Base-by-base conservation (phyloP, 2,888 invertebrate species). In the Oegoconia quadripuncta region DNA sequence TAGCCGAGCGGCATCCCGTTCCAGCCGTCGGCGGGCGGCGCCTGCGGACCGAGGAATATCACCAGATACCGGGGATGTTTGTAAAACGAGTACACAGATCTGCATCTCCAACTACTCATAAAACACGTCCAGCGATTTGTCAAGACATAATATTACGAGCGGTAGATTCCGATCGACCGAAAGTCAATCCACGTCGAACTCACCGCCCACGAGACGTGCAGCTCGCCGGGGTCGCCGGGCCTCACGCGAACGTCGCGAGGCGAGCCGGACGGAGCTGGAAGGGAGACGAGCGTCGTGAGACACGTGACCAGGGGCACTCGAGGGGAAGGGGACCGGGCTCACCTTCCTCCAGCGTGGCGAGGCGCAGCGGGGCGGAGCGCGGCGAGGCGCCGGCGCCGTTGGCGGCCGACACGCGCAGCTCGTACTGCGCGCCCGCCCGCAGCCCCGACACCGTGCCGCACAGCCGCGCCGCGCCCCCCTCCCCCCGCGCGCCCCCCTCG, bases 1-100 rank as follows among this genome's bases (percentile, higher is more conserved):
- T 93, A 94, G 0, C 94, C 94, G 28, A 92, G 81, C 36, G 94
- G 87, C 56, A 92, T 91, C 0, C 94, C 94, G 63, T 94, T 93
- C 90, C 92, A 92, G 23, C 89, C 88, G 33, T 91, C 90, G 25
- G 89, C 80, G 0, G 89, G 82, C 13, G 94, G 94, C 8, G 92
- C 89, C 89, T 92, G 58, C 1, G 37, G 27, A n/a, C 11, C 17
- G 16, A 32, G 35, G 3, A 18, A 12, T 12, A n/a, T 20, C 8
- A 20, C 5, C 20, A 8, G 4, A 8, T 32, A 11, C 15, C 12
- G 6, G 22, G 13, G 11, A 20, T 5, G n/a, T 14, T 22, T 36
- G 23, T 1, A 6, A 23, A 12, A 4, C 25, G 9, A 9, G 13
- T 11, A 11, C 22, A 11, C 12, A 12, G 3, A 1, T 18, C 6